Conservation (phyloP, 2,888 invertebrate genomes). For the Papilio elwesi region DNA sequence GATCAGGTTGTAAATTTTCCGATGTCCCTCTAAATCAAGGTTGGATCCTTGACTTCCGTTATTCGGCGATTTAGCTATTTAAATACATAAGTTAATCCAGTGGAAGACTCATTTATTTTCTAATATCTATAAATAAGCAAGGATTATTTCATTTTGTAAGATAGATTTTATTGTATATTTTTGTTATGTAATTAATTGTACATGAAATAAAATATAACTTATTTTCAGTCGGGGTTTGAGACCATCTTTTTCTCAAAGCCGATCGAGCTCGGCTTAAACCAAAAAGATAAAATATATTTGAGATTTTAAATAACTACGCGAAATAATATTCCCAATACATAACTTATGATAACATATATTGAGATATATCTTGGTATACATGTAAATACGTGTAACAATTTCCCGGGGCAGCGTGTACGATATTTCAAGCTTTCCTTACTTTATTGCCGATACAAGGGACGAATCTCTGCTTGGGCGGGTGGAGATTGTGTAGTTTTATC, state of each 20-base stretch:
- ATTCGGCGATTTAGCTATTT: conserved; percentile 32
- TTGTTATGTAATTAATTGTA: too few species aligned
- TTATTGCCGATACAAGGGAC: conserved; percentile 36
- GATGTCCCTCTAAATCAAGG: conserved; percentile 41
- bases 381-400: conserved; percentile 13
- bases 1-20: conserved; percentile 38
- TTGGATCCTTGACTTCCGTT: conserved; percentile 41
- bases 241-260: too few species aligned
- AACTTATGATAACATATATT: not conserved
- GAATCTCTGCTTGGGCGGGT: conserved; percentile 25
- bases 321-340: too few species aligned
- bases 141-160: not conserved
- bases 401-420: conserved; percentile 14
- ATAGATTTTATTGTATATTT: not conserved
- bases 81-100: conserved; percentile 25
- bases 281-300: too few species aligned
- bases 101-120: not conserved
- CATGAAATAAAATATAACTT: too few species aligned
- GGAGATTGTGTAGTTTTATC: conserved; percentile 29
- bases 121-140: not conserved
- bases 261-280: too few species aligned
- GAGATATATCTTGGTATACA: conserved; percentile 2
- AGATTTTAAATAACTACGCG: too few species aligned
- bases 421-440: conserved; percentile 36
- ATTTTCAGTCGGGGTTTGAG: too few species aligned